phyloP scores from a whole-genome alignment of 2,888 invertebrate species.

The Tortrix viridana region DNA sequence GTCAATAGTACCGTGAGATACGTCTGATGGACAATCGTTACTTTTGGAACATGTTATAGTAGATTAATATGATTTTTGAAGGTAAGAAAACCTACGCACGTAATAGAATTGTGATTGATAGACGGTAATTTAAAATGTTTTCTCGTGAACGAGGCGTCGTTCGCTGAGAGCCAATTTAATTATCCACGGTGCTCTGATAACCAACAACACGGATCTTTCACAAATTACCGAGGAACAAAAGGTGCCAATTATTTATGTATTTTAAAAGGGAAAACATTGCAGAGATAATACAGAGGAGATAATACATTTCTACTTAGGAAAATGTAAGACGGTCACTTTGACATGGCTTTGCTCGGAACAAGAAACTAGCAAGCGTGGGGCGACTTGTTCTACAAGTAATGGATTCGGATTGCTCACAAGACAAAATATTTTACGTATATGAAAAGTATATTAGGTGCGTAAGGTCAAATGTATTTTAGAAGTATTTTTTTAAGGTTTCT shows the following conservation, averaged over 20 bases:
- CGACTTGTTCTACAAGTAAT: constrained; percentile 1
- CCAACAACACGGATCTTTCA: constrained; percentile 55
- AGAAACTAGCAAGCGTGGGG: constrained; percentile 25
- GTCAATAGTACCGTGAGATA: constrained; percentile 15
- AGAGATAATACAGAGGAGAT: constrained; percentile 69
- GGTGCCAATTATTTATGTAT: constrained; percentile 32
- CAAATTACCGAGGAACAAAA: constrained; percentile 22
- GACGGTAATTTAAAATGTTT: too few relatives aligned
- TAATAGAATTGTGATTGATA: too few relatives aligned
- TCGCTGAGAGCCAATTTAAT: background rate
- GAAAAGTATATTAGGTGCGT: too few relatives aligned
- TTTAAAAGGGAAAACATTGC: constrained; percentile 75
- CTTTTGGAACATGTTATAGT: background rate
- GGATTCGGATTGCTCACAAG: background rate
- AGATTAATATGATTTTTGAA: background rate
- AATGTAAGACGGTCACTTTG: constrained; percentile 23
- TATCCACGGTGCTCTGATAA: constrained; percentile 38
- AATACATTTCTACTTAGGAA: constrained; percentile 39
- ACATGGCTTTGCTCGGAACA: constrained; percentile 28
- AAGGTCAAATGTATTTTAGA: too few relatives aligned
- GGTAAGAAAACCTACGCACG: too few relatives aligned
- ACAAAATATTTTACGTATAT: too few relatives aligned
- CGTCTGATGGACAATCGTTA: background rate
- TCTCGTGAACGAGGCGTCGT: too few relatives aligned
- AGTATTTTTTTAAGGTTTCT: too few relatives aligned